Evolutionary conservation across 2,888 invertebrate genomes (phyloP).

Genomic region (Nemoura dubitans): DNA sequence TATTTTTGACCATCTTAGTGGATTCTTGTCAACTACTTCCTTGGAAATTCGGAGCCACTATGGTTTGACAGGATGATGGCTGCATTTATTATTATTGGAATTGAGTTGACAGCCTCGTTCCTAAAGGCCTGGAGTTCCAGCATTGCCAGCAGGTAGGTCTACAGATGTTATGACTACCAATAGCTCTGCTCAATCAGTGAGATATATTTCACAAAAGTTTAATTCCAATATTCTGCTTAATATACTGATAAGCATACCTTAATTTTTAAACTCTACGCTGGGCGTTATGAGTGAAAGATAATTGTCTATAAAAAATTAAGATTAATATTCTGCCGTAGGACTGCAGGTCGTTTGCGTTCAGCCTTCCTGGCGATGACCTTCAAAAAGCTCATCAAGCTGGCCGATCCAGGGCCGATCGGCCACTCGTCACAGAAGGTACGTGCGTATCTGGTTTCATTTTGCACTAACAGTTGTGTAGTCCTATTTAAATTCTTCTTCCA

Average conservation of each 20-base stretch:
- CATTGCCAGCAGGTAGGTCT: constrained; percentile 28
- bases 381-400: constrained; percentile 35
- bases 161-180: constrained; percentile 7
- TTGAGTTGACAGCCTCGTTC: constrained; percentile 17
- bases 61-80: not conserved
- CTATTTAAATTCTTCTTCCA: not conserved
- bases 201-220: too few species aligned
- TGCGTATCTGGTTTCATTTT: not conserved
- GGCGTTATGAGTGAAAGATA: too few species aligned
- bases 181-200: not conserved
- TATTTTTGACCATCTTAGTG: not conserved
- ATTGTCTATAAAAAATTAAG: too few species aligned
- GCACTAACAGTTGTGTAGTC: not conserved
- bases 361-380: constrained; percentile 31
- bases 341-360: constrained; percentile 36
- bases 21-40: constrained; percentile 9
- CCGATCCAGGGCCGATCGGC: not conserved
- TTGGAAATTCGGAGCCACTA: not conserved
- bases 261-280: too few species aligned
- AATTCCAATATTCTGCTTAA: too few species aligned
- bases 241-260: too few species aligned
- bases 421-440: constrained; percentile 22
- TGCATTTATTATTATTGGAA: not conserved
- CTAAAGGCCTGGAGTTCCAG: constrained; percentile 31
- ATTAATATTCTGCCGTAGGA: not conserved